Percentiles rank a stretch among this genome's conserved stretches.
phyloP scores from a whole-genome alignment of 2,888 invertebrate species.

The Himalopsyche japonica region DNA sequence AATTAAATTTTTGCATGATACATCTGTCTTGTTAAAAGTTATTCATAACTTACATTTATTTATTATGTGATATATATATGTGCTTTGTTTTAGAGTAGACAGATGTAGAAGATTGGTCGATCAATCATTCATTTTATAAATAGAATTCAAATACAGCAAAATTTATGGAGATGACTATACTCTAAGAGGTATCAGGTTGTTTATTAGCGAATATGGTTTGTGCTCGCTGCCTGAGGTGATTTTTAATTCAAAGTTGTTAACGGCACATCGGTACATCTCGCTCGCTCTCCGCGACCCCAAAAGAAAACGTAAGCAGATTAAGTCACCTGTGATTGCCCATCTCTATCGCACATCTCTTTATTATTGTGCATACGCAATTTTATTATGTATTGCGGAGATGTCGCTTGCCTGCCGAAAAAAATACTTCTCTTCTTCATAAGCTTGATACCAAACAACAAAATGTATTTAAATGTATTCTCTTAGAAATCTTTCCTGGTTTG shows the following conservation, averaged over 20 bases:
- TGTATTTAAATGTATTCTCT: neutral
- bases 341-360: slow-evolving; percentile 21
- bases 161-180: no score
- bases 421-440: neutral
- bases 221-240: slow-evolving; percentile 14
- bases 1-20: no score
- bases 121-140: no score
- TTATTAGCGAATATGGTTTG: neutral
- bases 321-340: slow-evolving; percentile 21
- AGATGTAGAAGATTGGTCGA: no score
- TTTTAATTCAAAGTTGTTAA: slow-evolving; percentile 27
- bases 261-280: slow-evolving; percentile 17
- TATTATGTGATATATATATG: no score
- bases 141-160: no score
- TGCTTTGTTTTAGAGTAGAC: no score
- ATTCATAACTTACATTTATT: no score
- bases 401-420: neutral
- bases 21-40: no score
- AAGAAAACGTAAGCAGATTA: slow-evolving; percentile 27
- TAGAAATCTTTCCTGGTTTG: neutral
- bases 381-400: slow-evolving; percentile 17
- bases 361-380: slow-evolving; percentile 26
- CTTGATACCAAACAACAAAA: neutral
- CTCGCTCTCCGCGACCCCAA: slow-evolving; percentile 25
- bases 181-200: no score